Evolutionary conservation across 2,888 invertebrate species (phyloP), one percentile per base, ranked within the genome.

Genomic region (Drosophila birchii): DNA sequence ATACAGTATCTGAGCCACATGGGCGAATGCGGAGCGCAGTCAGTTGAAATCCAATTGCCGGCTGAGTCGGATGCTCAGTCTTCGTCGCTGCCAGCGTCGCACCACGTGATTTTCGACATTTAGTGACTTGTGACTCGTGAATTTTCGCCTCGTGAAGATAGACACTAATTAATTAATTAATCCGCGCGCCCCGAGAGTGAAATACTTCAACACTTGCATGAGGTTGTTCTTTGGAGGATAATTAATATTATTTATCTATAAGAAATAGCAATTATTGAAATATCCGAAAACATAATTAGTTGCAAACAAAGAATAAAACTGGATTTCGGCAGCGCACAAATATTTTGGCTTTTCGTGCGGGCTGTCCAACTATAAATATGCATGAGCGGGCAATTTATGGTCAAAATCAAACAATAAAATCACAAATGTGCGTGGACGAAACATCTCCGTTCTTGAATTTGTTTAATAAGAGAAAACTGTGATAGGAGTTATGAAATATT

Each of bases 11-110:
- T 18, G 43, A 43, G 36, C 82, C 87, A 85, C 82, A 85, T 87
- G 87, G 81, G 76, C 41, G 61, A 51, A 7, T 49, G 63, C 26
- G 45, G 61, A 53, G 38, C 41, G 57, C 59, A 68, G 79, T 85
- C 74, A 88, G 80, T 86, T 73, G 26, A 79, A 77, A 71, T 78
- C 76, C 55, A 80, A 81, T 75, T 78, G 88, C 84, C 88, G 86
- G 84, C 76, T 61, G 80, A 72, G 59, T 74, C 71, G 78, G 88
- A 68, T 68, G 67, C 66, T 66, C 66, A 39, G 49, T 18, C 20
- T 18, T 78, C 75, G 85, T 79, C 59, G 59, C 29, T 66, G 43
- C 67, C 18, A 32, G 18, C 44, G 53, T 29, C 34, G 47, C 32
- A 49, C 76, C 80, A 77, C 79, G 81, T 78, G 75, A 76, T 55